phyloP scores from a whole-genome alignment of 2,888 invertebrate species.

The Bhutanitis thaidina region DNA sequence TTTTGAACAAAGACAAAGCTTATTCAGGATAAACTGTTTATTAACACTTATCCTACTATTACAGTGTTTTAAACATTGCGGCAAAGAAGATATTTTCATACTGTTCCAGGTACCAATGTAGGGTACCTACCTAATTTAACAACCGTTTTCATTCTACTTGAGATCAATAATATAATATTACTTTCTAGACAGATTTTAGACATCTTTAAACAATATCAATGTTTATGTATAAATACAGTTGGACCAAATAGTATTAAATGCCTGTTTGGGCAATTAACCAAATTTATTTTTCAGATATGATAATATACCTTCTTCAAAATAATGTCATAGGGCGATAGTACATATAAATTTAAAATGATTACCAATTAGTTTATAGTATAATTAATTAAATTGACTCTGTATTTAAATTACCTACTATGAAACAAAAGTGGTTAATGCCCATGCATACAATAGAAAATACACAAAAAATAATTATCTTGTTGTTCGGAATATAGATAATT shows the following conservation, averaged over 20 bases:
- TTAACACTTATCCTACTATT: constrained; percentile 71
- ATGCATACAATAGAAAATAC: too few species aligned
- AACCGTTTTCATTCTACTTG: constrained; percentile 21
- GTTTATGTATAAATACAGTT: neutral
- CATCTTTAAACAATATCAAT: constrained; percentile 6
- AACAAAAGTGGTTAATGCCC: too few species aligned
- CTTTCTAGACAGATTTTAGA: constrained; percentile 13
- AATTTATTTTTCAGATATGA: neutral
- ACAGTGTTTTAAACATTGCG: constrained; percentile 68
- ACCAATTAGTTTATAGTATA: neutral
- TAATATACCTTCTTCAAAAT: neutral
- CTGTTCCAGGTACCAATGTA: constrained; percentile 36
- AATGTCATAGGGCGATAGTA: neutral
- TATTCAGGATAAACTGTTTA: constrained; percentile 46
- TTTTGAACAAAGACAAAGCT: too few species aligned
- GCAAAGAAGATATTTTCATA: constrained; percentile 34
- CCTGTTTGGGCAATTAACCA: too few species aligned
- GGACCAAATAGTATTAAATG: constrained; percentile 13
- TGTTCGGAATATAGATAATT: too few species aligned
- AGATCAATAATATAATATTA: constrained; percentile 25
- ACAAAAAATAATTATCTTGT: too few species aligned
- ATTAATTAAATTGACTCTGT: constrained; percentile 9
- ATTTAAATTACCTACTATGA: neutral
- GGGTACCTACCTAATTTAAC: constrained; percentile 2
- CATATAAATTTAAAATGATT: neutral